Base-by-base conservation (phyloP, 2,113 vertebrate species). In the Ptilonorhynchus violaceus region DNA sequence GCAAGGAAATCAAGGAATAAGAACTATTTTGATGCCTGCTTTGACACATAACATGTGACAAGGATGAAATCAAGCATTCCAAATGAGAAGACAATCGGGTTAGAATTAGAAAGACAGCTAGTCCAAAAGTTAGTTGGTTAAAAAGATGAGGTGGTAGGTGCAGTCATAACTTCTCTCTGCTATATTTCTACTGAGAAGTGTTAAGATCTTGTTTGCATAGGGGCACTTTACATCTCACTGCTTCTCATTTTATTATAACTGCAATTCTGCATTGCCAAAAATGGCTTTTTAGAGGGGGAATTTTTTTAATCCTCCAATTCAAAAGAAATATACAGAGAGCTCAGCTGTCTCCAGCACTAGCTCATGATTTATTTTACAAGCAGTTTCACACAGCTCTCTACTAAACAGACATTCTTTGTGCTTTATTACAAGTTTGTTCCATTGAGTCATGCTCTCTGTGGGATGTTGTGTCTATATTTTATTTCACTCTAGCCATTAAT, bases 281-380 rank as follows among this genome's bases (percentile, higher is more conserved):
- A 91, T n/a, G 66, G 83, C 39, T 88, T 96, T 97, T 97, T 96
- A 89, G 41, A 81, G 93, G 56, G 70, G 15, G 53, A 31, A 23
- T 95, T 96, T 97, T 96, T 96, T 88, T 85, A 95, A 87, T 91
- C 77, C 80, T 62, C 31, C 92, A 88, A 93, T 97, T 98, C 95
- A 94, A 91, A 97, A 85, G 86, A 93, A 97, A 97, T 96, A 93
- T 75, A 92, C 85, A 96, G 73, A 95, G 92, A 93, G 53, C 89
- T 95, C 94, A 95, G 84, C 81, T 84, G 96, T 88, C 92, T 91
- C 68, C 55, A 96, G 80, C 33, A 41, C 72, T 56, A 56, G 94
- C 52, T 89, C 66, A 49, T 97, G 96, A 98, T 98, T 98, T 98
- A 98, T 98, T 98, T 98, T 97, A 96, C 92, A 96, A 97, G 97